Conservation (phyloP, 2,888 invertebrate genomes). For the Pardosa pseudoannulata region DNA sequence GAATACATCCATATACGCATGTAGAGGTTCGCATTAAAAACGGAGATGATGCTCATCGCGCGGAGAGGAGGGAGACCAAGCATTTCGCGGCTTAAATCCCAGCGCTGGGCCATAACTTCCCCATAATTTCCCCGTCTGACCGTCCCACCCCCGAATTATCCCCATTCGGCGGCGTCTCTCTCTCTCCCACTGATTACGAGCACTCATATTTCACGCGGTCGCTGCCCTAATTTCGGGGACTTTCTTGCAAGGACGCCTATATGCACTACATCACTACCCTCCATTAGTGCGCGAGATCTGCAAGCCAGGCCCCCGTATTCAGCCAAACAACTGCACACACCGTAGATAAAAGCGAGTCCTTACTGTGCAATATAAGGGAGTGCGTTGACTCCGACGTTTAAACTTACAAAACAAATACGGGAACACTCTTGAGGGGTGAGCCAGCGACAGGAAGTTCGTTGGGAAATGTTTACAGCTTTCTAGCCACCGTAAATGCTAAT, state of each 20-base stretch:
- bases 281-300: not conserved
- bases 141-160: not conserved
- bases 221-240: constrained; percentile 50
- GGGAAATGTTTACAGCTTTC: no score
- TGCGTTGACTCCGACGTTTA: not conserved
- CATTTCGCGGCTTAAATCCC: not conserved
- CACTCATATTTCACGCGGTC: not conserved
- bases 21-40: not conserved
- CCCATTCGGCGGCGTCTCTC: constrained; percentile 2
- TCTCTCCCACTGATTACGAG: constrained; percentile 5
- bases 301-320: not conserved
- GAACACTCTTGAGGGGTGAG: no score
- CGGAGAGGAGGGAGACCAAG: not conserved
- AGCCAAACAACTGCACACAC: not conserved
- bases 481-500: no score
- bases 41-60: not conserved
- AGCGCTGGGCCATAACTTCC: not conserved
- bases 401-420: not conserved
- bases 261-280: constrained; percentile 20
- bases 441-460: no score
- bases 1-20: no score
- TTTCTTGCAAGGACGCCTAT: constrained; percentile 27
- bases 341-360: not conserved
- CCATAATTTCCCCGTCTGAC: not conserved
- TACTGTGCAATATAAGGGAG: not conserved